Percentiles rank a stretch among this genome's conserved stretches.
Evolutionary conservation across 2,888 invertebrate species (phyloP).

Genomic region (Lypha dubia): DNA sequence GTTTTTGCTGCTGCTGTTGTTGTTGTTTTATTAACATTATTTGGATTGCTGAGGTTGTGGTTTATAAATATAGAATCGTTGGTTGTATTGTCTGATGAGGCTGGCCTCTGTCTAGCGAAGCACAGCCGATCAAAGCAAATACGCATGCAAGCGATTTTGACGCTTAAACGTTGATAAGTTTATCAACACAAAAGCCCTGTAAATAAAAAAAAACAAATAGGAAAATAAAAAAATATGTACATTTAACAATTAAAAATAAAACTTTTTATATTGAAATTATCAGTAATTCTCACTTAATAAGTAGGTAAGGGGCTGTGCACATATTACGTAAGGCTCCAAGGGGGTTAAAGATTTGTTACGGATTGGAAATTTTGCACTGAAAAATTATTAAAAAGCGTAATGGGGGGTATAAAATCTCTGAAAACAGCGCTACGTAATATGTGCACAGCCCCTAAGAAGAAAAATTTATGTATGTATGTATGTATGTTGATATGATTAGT

Average conservation of each 20-base stretch:
- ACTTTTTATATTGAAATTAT: conserved; percentile 29
- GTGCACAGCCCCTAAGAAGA: too few species aligned
- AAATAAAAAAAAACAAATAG: conserved; percentile 72
- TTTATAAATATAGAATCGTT: conserved; percentile 72
- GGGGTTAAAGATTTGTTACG: too few species aligned
- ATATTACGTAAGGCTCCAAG: too few species aligned
- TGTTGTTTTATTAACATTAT: conserved; percentile 77
- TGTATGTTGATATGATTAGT: background rate
- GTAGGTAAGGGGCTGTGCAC: too few species aligned
- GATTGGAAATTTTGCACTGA: too few species aligned
- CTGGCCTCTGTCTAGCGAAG: conserved; percentile 94
- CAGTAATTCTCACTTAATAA: conserved; percentile 21
- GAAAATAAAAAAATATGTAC: conserved; percentile 26
- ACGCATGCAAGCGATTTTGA: conserved; percentile 91
- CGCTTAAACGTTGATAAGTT: conserved; percentile 76
- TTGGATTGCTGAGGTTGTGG: conserved; percentile 60
- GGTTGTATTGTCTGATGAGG: conserved; percentile 80
- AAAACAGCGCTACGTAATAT: too few species aligned
- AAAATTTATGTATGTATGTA: too few species aligned
- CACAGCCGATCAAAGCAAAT: conserved; percentile 95
- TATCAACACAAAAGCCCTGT: conserved; percentile 79
- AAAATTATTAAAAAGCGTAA: too few species aligned
- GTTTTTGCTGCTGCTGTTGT: conserved; percentile 49
- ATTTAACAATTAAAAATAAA: conserved; percentile 8
- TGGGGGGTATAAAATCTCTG: too few species aligned